Conservation (phyloP, 2,888 invertebrate genomes). For the Brachyopa scutellaris region DNA sequence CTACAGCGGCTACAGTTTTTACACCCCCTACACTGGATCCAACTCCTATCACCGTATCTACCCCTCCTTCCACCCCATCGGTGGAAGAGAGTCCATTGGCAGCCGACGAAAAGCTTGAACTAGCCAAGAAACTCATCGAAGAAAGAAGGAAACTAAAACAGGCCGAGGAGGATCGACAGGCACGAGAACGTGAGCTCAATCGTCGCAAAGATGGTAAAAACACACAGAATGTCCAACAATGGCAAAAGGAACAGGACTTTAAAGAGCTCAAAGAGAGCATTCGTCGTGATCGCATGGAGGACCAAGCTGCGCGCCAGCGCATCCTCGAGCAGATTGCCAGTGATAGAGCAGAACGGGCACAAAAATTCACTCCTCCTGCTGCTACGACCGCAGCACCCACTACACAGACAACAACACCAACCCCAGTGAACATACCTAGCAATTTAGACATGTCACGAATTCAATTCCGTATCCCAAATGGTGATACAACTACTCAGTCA, state of each 20-base stretch:
- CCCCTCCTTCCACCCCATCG: not conserved
- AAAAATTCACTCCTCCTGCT: conserved; percentile 78
- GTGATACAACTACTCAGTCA: conserved; percentile 87
- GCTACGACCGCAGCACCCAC: conserved; percentile 68
- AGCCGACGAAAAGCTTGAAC: conserved; percentile 80
- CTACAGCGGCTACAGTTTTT: too few relatives aligned
- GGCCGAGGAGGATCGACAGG: conserved; percentile 87
- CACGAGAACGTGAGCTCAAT: conserved; percentile 85
- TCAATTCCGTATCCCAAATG: conserved; percentile 94
- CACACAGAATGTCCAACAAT: conserved; percentile 87
- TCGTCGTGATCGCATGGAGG: conserved; percentile 89
- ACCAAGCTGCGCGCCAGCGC: conserved; percentile 88
- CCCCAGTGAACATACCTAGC: conserved; percentile 33
- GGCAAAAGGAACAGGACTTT: conserved; percentile 89
- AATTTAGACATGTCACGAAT: conserved; percentile 85
- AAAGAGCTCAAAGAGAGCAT: conserved; percentile 84
- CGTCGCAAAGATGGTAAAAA: conserved; percentile 89
- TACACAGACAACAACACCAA: conserved; percentile 72
- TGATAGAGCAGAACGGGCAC: conserved; percentile 88
- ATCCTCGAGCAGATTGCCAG: conserved; percentile 92
- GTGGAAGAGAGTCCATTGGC: not conserved
- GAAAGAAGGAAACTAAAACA: conserved; percentile 86
- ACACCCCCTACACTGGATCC: not conserved
- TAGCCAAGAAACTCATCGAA: conserved; percentile 87
- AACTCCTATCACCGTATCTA: too few relatives aligned